Percentiles rank a stretch among this genome's conserved stretches.
Conservation (phyloP, 2,113 vertebrate species). For the Garra rufa region DNA sequence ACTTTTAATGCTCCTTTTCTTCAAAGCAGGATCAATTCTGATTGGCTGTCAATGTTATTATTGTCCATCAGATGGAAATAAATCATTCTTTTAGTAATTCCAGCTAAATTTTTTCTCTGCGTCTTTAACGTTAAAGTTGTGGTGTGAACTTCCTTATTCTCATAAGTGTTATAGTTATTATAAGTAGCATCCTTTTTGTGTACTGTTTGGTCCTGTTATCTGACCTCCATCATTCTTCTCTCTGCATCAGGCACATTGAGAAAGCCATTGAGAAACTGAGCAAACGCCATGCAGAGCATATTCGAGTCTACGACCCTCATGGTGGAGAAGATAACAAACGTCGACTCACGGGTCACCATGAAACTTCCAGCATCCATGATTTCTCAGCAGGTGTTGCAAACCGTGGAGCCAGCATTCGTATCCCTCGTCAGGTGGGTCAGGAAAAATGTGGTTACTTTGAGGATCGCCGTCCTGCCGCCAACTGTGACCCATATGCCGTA, state of each 20-base stretch:
- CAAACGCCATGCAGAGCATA: slow-evolving; percentile 74
- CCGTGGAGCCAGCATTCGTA: slow-evolving; percentile 75
- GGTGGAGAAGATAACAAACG: slow-evolving; percentile 77
- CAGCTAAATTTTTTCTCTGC: not conserved
- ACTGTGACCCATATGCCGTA: slow-evolving; percentile 80
- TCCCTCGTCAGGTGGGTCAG: slow-evolving; percentile 75
- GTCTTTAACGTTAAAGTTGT: not conserved
- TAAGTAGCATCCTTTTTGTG: not conserved
- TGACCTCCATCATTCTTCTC: not conserved
- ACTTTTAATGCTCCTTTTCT: not conserved
- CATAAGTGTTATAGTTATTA: not conserved
- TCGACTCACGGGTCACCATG: slow-evolving; percentile 75
- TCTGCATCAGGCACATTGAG: slow-evolving; percentile 72
- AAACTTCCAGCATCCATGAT: slow-evolving; percentile 77
- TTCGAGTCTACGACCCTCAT: slow-evolving; percentile 74
- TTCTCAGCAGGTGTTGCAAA: slow-evolving; percentile 77
- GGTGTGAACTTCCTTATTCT: too few relatives aligned
- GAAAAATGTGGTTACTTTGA: slow-evolving; percentile 75
- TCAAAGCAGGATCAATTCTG: not conserved
- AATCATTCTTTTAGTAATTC: too few relatives aligned
- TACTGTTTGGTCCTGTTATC: not conserved
- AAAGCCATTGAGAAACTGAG: slow-evolving; percentile 76
- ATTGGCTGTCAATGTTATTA: not conserved
- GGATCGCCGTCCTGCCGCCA: slow-evolving; percentile 76
- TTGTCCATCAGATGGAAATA: not conserved